Conservation (phyloP, 2,797 vertebrate genomes). For the Trichosurus vulpecula region DNA sequence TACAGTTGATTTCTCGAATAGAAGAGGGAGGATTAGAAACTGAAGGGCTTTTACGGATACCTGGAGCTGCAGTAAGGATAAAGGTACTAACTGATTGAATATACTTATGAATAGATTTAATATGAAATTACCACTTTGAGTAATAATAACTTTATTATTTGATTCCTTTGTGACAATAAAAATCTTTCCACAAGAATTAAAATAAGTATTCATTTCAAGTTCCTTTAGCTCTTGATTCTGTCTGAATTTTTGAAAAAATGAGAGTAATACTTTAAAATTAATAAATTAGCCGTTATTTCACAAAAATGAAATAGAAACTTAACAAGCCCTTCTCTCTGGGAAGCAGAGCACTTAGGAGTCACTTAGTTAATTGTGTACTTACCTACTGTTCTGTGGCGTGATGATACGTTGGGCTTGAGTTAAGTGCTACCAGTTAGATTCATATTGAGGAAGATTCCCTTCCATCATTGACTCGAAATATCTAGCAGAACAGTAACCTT, state of each 20-base stretch:
- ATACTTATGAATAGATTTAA: slow-evolving; percentile 29
- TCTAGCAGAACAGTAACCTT: not conserved
- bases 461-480: not conserved
- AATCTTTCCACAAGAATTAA: not conserved
- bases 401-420: not conserved
- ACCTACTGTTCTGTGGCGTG: not conserved
- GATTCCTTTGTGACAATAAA: not conserved
- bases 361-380: not conserved
- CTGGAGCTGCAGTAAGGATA: slow-evolving; percentile 93
- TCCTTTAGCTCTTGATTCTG: not conserved
- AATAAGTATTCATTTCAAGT: not conserved
- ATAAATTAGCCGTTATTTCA: slow-evolving; percentile 14
- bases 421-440: not conserved
- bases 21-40: slow-evolving; percentile 94
- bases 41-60: slow-evolving; percentile 95
- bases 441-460: not conserved
- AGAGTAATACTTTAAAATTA: not conserved
- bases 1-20: slow-evolving; percentile 92
- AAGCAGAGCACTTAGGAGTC: not conserved
- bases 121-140: not conserved
- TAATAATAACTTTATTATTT: not conserved
- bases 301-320: not conserved
- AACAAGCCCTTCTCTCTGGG: not conserved
- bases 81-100: slow-evolving; percentile 87
- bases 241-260: slow-evolving; percentile 27